Conservation (phyloP, 2,113 vertebrate species). For the Martes martes region DNA sequence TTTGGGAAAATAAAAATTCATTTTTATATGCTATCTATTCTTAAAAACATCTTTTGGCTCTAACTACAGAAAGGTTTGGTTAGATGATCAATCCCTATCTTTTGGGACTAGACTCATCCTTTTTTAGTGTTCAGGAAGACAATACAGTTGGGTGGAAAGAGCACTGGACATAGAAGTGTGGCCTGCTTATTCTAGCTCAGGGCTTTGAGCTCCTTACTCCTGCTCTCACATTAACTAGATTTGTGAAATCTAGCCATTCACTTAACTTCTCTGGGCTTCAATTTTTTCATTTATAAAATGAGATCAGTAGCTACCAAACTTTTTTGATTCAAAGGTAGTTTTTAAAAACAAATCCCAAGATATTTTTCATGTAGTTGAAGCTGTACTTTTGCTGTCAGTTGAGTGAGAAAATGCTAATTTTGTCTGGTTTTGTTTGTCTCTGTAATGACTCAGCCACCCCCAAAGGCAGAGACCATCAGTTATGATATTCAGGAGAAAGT, state of each 20-base stretch:
- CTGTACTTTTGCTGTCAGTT: not conserved
- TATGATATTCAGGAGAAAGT: not conserved
- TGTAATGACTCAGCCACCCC: not conserved
- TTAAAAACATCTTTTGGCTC: not conserved
- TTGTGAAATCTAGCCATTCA: not conserved
- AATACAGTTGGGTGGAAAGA: not conserved
- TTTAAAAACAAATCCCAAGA: not conserved
- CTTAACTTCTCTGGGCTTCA: not conserved
- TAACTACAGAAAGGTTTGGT: not conserved
- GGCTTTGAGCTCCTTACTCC: not conserved
- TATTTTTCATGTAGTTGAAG: not conserved
- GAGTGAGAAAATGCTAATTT: not conserved
- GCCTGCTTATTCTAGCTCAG: not conserved
- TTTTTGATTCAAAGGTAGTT: not conserved
- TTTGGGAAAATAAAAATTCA: slow-evolving; percentile 20
- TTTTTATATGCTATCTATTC: not conserved
- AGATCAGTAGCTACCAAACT: not conserved
- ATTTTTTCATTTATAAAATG: not conserved
- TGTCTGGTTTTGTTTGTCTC: not conserved
- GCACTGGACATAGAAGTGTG: too few species aligned
- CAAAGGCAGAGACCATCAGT: not conserved
- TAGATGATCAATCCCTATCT: not conserved
- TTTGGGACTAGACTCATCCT: not conserved
- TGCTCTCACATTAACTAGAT: not conserved
- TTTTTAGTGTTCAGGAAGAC: not conserved